Base-by-base conservation (phyloP, 1,140 invertebrate species). In the Meloidogyne chitwoodi region DNA sequence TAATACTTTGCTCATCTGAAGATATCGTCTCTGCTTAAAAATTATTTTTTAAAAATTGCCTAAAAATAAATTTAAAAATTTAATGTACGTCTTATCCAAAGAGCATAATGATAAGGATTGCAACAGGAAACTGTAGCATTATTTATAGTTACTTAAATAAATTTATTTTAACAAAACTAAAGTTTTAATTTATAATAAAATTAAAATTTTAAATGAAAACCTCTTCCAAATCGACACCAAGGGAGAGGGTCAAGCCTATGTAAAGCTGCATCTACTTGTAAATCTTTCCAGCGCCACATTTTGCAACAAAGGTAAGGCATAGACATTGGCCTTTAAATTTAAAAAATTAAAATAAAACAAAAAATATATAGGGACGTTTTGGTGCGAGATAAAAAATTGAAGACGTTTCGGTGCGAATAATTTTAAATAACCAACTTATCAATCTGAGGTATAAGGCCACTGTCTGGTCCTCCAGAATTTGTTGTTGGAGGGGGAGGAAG, bases 231-330 rank as follows among this genome's bases (percentile, higher is more conserved):
- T 63, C 86, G 74, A 79, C 85, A 86, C 85, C 85, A 86, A 29
- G 85, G 85, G 65, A 86, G 67, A 8, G 85, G 83, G 48, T 86
- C 85, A 12, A 86, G 72, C 26, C 85, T 78, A 77, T 86, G 85
- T 5, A 86, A 78, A n/a, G 85, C 85, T 22, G 85, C 85, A 75
- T 86, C 85, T 69, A 86, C 83, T 69, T 84, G 84, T 22, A 86
- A 74, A 41, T 87, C 85, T 67, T 81, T 83, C 85, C 85, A 86
- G 22, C 85, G 56, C 85, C 85, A 86, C 79, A 86, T 82, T 74
- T 86, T 86, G 65, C 85, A 86, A 63, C 85, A 86, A 31, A 86
- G 75, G 68, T 86, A 86, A 19, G 85, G 85, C 85, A 86, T 87
- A 69, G 77, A 78, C 84, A 81, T 79, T 41, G 78, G 68, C 38